Percentiles rank a stretch among this genome's conserved stretches.
phyloP scores from a whole-genome alignment of 2,888 invertebrate species.

The Drosophila longiperda region DNA sequence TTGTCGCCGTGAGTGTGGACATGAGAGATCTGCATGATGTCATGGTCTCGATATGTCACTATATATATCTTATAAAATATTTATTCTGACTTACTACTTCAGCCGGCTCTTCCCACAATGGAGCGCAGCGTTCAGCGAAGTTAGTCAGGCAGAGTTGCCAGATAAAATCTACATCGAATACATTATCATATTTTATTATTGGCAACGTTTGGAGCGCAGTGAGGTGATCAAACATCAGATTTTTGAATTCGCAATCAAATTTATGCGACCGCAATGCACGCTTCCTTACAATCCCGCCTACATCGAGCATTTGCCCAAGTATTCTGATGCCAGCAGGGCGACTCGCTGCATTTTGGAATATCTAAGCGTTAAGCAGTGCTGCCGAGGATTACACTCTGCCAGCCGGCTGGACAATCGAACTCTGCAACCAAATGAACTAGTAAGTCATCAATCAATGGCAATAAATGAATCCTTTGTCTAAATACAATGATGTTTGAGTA shows the following conservation, averaged over 20 bases:
- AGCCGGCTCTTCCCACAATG: conserved; percentile 69
- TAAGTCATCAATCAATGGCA: conserved; percentile 34
- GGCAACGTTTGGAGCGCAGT: conserved; percentile 67
- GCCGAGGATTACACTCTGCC: conserved; percentile 55
- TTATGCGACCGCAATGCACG: conserved; percentile 72
- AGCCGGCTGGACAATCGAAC: conserved; percentile 63
- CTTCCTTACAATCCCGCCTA: conserved; percentile 60
- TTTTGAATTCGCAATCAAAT: conserved; percentile 66
- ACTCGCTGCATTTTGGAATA: conserved; percentile 70
- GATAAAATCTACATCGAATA: conserved; percentile 76
- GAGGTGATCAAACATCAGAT: conserved; percentile 53
- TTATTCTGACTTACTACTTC: conserved; percentile 4
- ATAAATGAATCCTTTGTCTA: not conserved
- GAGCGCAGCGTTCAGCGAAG: conserved; percentile 37
- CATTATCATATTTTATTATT: conserved; percentile 75
- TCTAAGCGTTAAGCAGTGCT: conserved; percentile 53
- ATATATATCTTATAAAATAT: not conserved
- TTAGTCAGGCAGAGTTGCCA: conserved; percentile 66
- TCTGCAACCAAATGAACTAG: conserved; percentile 54
- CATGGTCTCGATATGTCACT: too few relatives aligned
- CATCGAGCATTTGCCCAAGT: conserved; percentile 65
- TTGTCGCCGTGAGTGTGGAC: too few relatives aligned
- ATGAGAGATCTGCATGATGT: too few relatives aligned
- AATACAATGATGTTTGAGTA: conserved; percentile 74
- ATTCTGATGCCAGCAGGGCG: conserved; percentile 50